phyloP scores from a whole-genome alignment of 1,140 invertebrate genomes.

The Triops longicaudatus region DNA sequence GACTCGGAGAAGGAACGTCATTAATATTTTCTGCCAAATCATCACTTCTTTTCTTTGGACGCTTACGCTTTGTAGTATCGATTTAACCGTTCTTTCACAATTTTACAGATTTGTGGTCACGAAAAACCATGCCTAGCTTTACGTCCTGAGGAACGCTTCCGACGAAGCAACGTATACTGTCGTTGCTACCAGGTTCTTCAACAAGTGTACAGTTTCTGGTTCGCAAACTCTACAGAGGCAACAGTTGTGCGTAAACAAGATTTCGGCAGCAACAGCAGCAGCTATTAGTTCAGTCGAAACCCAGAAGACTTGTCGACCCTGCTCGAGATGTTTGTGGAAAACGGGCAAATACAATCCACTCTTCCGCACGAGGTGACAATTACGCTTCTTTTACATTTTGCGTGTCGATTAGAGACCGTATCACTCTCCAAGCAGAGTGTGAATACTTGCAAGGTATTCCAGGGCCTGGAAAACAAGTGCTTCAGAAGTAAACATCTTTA shows the following conservation, averaged over 20 bases:
- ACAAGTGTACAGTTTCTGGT: neutral
- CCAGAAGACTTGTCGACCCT: neutral
- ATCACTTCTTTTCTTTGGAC: neutral
- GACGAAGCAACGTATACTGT: neutral
- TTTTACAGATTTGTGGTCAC: neutral
- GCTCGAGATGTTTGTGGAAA: neutral
- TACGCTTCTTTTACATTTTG: neutral
- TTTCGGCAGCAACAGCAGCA: neutral
- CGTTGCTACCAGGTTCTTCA: neutral
- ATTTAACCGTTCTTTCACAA: neutral
- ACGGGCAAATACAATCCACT: slow-evolving; percentile 2
- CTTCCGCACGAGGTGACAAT: neutral
- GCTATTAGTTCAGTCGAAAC: neutral
- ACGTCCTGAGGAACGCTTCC: neutral
- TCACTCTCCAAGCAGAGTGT: neutral
- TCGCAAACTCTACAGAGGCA: neutral
- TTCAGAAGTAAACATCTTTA: too few relatives aligned
- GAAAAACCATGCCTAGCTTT: neutral
- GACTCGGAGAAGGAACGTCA: neutral
- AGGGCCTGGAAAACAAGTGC: too few relatives aligned
- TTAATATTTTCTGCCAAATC: neutral
- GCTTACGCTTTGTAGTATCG: neutral
- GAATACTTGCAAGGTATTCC: neutral
- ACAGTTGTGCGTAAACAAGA: neutral
- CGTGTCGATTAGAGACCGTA: neutral